Base-by-base conservation (phyloP, 2,797 vertebrate genomes). In the Gambelia wislizenii region DNA sequence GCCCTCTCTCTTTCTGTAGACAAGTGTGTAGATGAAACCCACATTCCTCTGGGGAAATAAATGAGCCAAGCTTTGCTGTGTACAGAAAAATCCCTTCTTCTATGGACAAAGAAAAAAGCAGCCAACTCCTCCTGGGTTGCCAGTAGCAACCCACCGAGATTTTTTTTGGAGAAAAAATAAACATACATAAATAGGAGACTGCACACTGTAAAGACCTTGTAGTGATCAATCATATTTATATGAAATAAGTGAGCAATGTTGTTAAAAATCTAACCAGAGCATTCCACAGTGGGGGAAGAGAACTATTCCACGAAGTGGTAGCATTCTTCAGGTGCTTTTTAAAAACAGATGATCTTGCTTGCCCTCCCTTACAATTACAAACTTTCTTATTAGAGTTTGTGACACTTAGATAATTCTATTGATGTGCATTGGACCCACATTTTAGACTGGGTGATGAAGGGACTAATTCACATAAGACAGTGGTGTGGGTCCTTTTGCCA, bases 371-470 rank as follows among this genome's bases (percentile, higher is more conserved):
- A 0, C 59, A 2, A 2, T 76, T 44, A 9, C 14, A 52, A 94
- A 88, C 87, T 83, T 83, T 69, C 8, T 80, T 87, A 9, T 36
- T 36, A 83, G 6, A 87, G 85, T 33, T 36, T 74, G 78, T 79
- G 91, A 91, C 76, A 92, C 85, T 75, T 54, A 75, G 14, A 49
- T 14, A 90, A 64, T 82, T 87, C 88, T 72, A 82, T 27, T 86
- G 56, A 59, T 36, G 72, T 9, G 52, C 54, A n/a, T 2, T 6
- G 42, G 82, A 20, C 92, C 67, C 78, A 2, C 39, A 89, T 69
- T 79, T 91, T 44, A 80, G 1, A 52, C 1, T 27, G 4, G n/a
- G 13, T 1, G 14, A 36, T 3, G 27, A 67, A 59, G 4, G 3
- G 12, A 33, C 39, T 44, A 61, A 12, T 75, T 85, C 36, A 44